Conservation (phyloP, 2,888 invertebrate species). For the Drosophila mercatorum region DNA sequence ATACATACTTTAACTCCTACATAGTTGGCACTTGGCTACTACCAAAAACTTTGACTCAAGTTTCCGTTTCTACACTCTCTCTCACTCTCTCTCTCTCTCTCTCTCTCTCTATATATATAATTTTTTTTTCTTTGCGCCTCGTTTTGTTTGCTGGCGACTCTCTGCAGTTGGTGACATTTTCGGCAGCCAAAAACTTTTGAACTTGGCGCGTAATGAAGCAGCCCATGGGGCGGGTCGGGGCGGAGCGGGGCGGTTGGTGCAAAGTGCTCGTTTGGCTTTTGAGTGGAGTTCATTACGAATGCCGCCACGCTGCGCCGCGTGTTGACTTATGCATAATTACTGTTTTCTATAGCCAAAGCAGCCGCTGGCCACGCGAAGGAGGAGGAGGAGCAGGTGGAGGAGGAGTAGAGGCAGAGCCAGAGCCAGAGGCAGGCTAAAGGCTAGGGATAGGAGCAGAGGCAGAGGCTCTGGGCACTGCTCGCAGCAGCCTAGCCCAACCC, state of each 20-base stretch:
- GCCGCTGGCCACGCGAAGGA: neutral
- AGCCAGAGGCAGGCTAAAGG: neutral
- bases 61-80: constrained; percentile 22
- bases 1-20: constrained; percentile 14
- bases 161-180: constrained; percentile 76
- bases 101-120: neutral
- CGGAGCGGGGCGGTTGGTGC: constrained; percentile 8
- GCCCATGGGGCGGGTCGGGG: neutral
- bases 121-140: neutral
- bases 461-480: neutral
- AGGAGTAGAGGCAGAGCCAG: neutral
- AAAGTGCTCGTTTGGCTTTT: constrained; percentile 74
- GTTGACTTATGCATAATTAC: constrained; percentile 80
- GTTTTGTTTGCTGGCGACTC: constrained; percentile 46
- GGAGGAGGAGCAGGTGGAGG: too few relatives aligned
- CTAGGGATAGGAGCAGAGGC: neutral
- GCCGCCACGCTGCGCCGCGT: constrained; percentile 71
- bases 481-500: neutral
- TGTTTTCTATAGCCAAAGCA: constrained; percentile 59
- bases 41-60: constrained; percentile 58
- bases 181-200: constrained; percentile 76
- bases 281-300: constrained; percentile 79
- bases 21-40: constrained; percentile 48
- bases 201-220: constrained; percentile 64
- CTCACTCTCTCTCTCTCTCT: too few relatives aligned